phyloP scores from a whole-genome alignment of 1,140 invertebrate genomes.

The Cyphomyrmex costatus region DNA sequence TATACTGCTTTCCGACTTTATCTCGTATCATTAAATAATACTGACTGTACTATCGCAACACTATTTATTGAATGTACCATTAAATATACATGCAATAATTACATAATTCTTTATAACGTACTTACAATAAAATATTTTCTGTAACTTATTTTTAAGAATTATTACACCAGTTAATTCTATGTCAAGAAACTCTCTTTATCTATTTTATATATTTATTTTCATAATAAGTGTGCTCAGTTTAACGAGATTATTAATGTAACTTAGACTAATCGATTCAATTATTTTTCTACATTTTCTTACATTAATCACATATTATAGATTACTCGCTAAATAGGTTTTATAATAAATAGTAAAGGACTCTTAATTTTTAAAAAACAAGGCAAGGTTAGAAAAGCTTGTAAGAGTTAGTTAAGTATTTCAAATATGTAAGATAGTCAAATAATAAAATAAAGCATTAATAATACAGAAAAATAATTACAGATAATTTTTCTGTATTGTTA shows the following conservation, averaged over 20 bases:
- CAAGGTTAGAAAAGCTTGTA: too few relatives aligned
- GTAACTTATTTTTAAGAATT: slow-evolving; percentile 9
- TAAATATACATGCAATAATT: slow-evolving; percentile 25
- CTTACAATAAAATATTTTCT: slow-evolving; percentile 25
- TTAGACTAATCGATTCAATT: background rate
- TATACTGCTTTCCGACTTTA: background rate
- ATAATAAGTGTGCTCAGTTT: background rate
- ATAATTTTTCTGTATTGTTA: too few relatives aligned
- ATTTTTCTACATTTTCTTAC: slow-evolving; percentile 18
- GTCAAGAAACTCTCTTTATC: background rate
- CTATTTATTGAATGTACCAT: slow-evolving; percentile 42
- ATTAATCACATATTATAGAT: background rate
- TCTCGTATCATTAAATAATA: background rate
- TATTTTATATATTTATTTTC: background rate
- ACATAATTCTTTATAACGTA: slow-evolving; percentile 22
- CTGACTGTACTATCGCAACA: background rate
- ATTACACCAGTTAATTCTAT: background rate
- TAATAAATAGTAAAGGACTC: too few relatives aligned
- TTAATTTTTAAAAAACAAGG: too few relatives aligned
- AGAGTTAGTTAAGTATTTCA: too few relatives aligned
- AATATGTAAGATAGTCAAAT: too few relatives aligned
- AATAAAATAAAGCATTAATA: too few relatives aligned
- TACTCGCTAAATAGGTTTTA: background rate
- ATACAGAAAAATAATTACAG: too few relatives aligned
- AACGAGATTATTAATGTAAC: background rate